phyloP scores from a whole-genome alignment of 2,113 vertebrate species.

The Apeltes quadracus region DNA sequence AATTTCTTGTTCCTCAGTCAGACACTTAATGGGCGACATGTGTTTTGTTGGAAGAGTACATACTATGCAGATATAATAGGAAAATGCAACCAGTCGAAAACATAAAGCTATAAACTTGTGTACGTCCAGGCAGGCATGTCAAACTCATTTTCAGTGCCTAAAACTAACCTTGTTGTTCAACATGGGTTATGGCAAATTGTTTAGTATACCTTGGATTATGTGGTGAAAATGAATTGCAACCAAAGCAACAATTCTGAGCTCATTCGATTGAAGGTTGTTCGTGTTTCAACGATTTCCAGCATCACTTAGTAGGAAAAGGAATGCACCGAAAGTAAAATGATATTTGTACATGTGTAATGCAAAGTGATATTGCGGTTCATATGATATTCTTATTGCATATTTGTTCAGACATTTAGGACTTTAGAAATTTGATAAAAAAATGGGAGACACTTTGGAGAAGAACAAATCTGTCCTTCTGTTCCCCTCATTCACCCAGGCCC shows the following conservation, averaged over 20 bases:
- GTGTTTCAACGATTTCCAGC: not conserved
- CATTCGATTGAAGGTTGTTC: not conserved
- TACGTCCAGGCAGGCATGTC: not conserved
- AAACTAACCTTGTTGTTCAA: not conserved
- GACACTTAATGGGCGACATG: not conserved
- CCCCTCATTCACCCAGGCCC: conserved; percentile 18
- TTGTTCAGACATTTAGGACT: not conserved
- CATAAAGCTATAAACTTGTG: not conserved
- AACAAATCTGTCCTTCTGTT: conserved; percentile 55
- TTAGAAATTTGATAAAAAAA: no score
- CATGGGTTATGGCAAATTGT: not conserved
- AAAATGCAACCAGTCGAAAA: not conserved
- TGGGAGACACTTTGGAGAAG: not conserved
- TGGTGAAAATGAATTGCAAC: not conserved
- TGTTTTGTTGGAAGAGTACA: not conserved
- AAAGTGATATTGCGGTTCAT: not conserved
- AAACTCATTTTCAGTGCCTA: not conserved
- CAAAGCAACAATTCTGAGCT: not conserved
- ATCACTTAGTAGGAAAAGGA: not conserved
- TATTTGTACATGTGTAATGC: not conserved
- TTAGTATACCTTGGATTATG: not conserved
- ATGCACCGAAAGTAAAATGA: no score
- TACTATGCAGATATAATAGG: not conserved
- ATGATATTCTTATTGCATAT: not conserved
- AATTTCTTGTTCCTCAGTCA: conserved; percentile 4